Percentiles rank a stretch among this genome's conserved stretches.
Evolutionary conservation across 1,140 invertebrate species (phyloP).

Genomic region (Heliconius eleuchia): DNA sequence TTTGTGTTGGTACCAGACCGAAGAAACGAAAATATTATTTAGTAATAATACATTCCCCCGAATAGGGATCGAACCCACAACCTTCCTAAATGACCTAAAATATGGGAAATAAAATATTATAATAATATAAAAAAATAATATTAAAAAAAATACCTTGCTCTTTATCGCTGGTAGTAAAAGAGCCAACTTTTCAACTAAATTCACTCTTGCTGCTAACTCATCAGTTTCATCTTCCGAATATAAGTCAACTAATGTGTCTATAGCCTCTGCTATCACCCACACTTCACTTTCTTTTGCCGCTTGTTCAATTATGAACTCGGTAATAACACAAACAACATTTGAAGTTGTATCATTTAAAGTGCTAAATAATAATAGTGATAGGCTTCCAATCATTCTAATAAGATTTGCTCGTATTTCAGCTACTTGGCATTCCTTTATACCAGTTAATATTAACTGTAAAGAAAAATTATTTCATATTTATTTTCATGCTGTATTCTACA

Average conservation of each 20-base stretch:
- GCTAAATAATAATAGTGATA: slow-evolving; percentile 76
- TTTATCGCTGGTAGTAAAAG: slow-evolving; percentile 83
- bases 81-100: no score
- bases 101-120: no score
- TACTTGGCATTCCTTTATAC: slow-evolving; percentile 81
- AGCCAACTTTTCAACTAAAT: slow-evolving; percentile 83
- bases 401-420: slow-evolving; percentile 85
- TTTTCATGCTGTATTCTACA: no score
- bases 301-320: slow-evolving; percentile 81
- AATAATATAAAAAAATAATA: background rate
- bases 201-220: slow-evolving; percentile 83
- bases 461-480: background rate
- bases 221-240: slow-evolving; percentile 90
- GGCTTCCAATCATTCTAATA: slow-evolving; percentile 85
- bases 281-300: slow-evolving; percentile 82
- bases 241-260: slow-evolving; percentile 89
- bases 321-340: slow-evolving; percentile 67
- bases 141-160: slow-evolving; percentile 81
- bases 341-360: slow-evolving; percentile 61
- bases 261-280: slow-evolving; percentile 87
- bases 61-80: no score
- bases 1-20: no score
- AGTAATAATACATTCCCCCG: no score
- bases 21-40: no score
- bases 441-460: slow-evolving; percentile 83